These are phyloP conservation scores for Gymnoscopelus microlampas DNA, from an alignment of 2,797 vertebrate species.

Conservation along the genomic window DNA sequence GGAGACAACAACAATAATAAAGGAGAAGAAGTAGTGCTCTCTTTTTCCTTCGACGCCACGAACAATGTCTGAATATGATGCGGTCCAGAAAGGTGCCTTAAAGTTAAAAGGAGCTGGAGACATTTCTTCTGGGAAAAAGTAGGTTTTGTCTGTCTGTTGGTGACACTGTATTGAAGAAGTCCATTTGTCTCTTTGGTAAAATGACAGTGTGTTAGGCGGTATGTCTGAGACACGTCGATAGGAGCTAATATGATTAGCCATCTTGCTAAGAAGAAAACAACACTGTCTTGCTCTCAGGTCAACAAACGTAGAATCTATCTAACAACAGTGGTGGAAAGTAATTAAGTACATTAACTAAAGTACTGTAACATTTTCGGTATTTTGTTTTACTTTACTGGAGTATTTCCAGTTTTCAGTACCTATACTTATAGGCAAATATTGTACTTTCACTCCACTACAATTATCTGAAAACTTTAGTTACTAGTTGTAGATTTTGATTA, in stretches of 20 bases:
- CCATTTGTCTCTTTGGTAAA: accelerated
- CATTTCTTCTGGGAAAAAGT: conserved; percentile 78
- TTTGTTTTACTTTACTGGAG: too few species aligned
- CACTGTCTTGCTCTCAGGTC: too few species aligned
- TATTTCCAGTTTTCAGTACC: too few species aligned
- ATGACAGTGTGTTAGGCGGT: too few species aligned
- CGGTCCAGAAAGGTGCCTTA: conserved; percentile 70
- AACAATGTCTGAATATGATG: conserved; percentile 76
- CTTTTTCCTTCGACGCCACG: not conserved
- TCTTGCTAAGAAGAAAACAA: conserved; percentile 18
- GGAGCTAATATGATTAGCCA: conserved; percentile 39
- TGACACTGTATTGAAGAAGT: accelerated
- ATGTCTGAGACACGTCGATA: not conserved
- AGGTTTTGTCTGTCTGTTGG: not conserved
- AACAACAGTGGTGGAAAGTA: too few species aligned
- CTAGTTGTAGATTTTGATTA: too few species aligned
- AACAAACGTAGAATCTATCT: too few species aligned
- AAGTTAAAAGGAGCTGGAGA: conserved; percentile 74
- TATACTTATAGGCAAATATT: too few species aligned
- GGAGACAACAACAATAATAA: not conserved
- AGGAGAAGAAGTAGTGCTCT: conserved; percentile 24
- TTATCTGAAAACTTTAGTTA: too few species aligned
- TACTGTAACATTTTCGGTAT: too few species aligned
- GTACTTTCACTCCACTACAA: too few species aligned
- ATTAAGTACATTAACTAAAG: too few species aligned